These are phyloP conservation scores for Hypselothyrea guttata DNA, from an alignment of 2,888 invertebrate genomes.

Conservation along the genomic window DNA sequence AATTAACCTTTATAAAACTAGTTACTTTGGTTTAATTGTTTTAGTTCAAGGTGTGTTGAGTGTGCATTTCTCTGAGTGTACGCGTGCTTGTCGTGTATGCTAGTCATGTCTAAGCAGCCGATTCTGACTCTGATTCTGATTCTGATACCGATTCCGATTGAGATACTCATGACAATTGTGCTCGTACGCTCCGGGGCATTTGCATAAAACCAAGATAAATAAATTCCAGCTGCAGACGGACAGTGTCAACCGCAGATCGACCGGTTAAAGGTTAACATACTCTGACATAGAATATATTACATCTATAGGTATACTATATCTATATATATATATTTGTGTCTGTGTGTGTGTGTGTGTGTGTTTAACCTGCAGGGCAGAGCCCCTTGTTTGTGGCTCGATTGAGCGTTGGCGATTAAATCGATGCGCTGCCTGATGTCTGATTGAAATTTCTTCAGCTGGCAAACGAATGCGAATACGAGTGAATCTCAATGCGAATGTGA, in stretches of 20 bases:
- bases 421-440: constrained; percentile 41
- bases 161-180: constrained; percentile 55
- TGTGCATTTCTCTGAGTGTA: constrained; percentile 8
- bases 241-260: constrained; percentile 56
- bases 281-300: constrained; percentile 4
- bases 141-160: neutral
- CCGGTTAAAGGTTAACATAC: constrained; percentile 64
- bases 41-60: no score
- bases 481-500: constrained; percentile 20
- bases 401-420: constrained; percentile 27
- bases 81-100: constrained; percentile 11
- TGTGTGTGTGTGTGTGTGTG: neutral
- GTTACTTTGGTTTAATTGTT: no score
- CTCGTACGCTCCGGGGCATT: constrained; percentile 49
- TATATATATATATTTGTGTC: constrained; percentile 6
- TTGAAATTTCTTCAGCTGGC: constrained; percentile 55
- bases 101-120: constrained; percentile 53
- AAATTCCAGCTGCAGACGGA: constrained; percentile 45
- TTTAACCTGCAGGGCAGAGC: constrained; percentile 26
- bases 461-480: constrained; percentile 34
- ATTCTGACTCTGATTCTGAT: no score
- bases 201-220: constrained; percentile 64
- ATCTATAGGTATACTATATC: no score
- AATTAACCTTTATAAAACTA: neutral
- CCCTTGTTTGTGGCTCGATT: constrained; percentile 15